These are phyloP conservation scores for Leucophenga varia DNA, from an alignment of 1,140 invertebrate genomes.

Conservation along the genomic window DNA sequence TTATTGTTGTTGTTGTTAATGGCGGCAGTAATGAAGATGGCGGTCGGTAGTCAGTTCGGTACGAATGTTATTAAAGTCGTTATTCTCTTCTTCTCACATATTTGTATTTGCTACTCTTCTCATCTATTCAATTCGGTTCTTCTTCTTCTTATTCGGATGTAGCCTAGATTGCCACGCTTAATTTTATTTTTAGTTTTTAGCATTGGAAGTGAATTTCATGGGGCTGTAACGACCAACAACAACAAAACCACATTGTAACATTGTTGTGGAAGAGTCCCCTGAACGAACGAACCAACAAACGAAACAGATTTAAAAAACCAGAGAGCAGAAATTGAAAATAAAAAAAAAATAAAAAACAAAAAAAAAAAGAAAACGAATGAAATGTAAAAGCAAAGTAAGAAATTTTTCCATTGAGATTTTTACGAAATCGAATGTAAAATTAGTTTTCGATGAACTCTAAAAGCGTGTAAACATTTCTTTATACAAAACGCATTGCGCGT, in stretches of 20 bases:
- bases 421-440: constrained; percentile 55
- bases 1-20: constrained; percentile 15
- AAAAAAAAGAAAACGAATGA: constrained; percentile 22
- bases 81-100: too few relatives aligned
- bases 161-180: constrained; percentile 35
- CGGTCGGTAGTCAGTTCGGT: too few relatives aligned
- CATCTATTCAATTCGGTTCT: too few relatives aligned
- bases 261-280: constrained; percentile 44
- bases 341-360: constrained; percentile 37
- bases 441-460: constrained; percentile 57
- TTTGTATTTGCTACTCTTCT: too few relatives aligned
- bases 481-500: constrained; percentile 7
- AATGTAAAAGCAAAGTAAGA: constrained; percentile 28
- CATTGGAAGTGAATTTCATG: constrained; percentile 35
- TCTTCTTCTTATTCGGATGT: too few relatives aligned
- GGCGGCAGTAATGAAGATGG: too few relatives aligned
- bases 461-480: constrained; percentile 48
- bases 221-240: constrained; percentile 22
- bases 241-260: constrained; percentile 29
- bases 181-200: constrained; percentile 51
- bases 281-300: constrained; percentile 6
- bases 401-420: constrained; percentile 48
- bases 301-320: too few relatives aligned
- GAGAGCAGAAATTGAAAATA: constrained; percentile 25
- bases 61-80: too few relatives aligned